A percentile compares a stretch with the other conserved stretches of the same genome.
These are phyloP conservation scores for Chelmon rostratus DNA, from an alignment of 2,797 vertebrate species.

Conservation along the genomic window DNA sequence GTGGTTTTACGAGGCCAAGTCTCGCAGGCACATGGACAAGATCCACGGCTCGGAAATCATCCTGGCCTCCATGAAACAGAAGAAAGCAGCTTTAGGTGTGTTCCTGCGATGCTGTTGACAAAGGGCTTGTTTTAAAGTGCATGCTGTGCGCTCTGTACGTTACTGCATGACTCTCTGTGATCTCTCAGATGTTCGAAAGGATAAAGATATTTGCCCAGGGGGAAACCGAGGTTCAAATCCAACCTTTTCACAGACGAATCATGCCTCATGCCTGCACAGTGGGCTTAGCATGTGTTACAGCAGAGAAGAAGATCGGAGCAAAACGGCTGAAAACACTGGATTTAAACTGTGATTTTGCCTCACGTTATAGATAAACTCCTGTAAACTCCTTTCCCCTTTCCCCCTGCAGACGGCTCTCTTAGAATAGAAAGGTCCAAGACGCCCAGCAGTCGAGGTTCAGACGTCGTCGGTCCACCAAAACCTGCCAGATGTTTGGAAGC, in stretches of 20 bases:
- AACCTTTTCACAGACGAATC: background rate
- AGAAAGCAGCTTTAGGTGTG: slow-evolving; percentile 86
- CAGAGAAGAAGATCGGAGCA: background rate
- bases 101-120: slow-evolving; percentile 5
- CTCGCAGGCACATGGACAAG: slow-evolving; percentile 92
- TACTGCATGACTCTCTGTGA: no score
- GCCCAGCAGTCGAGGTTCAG: slow-evolving; percentile 46
- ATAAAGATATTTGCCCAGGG: background rate
- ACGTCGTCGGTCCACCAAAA: slow-evolving; percentile 63
- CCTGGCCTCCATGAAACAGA: slow-evolving; percentile 92
- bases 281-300: background rate
- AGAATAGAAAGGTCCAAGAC: slow-evolving; percentile 57
- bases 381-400: background rate
- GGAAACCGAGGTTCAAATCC: background rate
- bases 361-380: background rate
- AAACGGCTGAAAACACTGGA: background rate
- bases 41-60: slow-evolving; percentile 96
- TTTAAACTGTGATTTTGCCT: background rate
- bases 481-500: slow-evolving; percentile 70
- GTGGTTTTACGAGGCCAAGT: slow-evolving; percentile 98
- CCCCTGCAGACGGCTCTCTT: slow-evolving; percentile 68
- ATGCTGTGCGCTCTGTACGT: background rate
- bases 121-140: slow-evolving; percentile 5
- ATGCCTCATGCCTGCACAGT: background rate
- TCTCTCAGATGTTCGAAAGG: background rate